Evolutionary conservation across 2,797 vertebrate species (phyloP).

Genomic region (Lagocephalus sceleratus): DNA sequence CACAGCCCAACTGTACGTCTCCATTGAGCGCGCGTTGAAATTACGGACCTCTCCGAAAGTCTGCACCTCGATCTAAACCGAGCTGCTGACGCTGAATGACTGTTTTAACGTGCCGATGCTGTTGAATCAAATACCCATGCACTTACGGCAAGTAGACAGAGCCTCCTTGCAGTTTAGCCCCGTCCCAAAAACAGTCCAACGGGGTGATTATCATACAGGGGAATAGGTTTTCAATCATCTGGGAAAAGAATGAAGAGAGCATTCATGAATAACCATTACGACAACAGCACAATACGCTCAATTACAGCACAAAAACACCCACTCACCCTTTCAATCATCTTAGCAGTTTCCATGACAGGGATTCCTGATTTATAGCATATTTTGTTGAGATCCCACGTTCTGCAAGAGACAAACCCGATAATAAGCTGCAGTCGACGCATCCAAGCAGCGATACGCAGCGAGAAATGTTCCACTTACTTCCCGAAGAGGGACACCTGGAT

Average conservation of each 20-base stretch:
- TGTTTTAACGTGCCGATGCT: constrained; percentile 22
- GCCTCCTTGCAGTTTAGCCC: constrained; percentile 95
- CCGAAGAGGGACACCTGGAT: constrained; percentile 96
- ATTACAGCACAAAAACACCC: not conserved
- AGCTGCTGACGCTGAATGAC: constrained; percentile 36
- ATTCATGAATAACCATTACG: constrained; percentile 14
- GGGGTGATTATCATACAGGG: constrained; percentile 98
- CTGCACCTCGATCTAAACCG: constrained; percentile 32
- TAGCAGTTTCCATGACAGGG: constrained; percentile 95
- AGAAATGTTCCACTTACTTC: constrained; percentile 83
- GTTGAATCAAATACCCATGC: constrained; percentile 33
- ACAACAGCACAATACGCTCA: not conserved
- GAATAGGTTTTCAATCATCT: constrained; percentile 99
- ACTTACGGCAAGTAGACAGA: constrained; percentile 98
- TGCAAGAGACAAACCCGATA: constrained; percentile 51
- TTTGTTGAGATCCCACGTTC: constrained; percentile 99
- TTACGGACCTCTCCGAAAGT: constrained; percentile 31
- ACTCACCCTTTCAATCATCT: constrained; percentile 96
- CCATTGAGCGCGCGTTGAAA: constrained; percentile 59
- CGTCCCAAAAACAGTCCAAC: constrained; percentile 99
- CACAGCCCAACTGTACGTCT: constrained; percentile 69
- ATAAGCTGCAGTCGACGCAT: too few relatives aligned
- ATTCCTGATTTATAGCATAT: constrained; percentile 99
- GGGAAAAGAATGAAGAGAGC: constrained; percentile 37
- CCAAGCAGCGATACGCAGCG: not conserved